These are phyloP conservation scores for Rhegmatorhina hoffmannsi DNA, from an alignment of 2,113 vertebrate species.

Conservation along the genomic window DNA sequence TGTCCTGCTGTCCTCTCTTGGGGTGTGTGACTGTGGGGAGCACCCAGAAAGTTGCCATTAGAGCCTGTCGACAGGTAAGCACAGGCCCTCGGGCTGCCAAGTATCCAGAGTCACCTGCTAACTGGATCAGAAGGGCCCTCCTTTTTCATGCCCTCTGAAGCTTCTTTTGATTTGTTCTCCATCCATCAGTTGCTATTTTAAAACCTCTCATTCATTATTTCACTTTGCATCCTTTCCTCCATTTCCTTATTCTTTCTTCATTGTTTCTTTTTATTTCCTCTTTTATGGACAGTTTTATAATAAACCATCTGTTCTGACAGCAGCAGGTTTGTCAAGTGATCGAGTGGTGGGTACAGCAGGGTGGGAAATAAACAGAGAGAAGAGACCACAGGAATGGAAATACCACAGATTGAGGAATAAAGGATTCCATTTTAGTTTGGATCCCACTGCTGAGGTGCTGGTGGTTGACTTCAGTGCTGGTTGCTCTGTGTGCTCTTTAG, in stretches of 20 bases:
- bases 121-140: conserved; percentile 44
- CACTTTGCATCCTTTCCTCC: conserved; percentile 16
- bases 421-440: background rate
- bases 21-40: conserved; percentile 66
- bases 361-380: background rate
- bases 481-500: background rate
- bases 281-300: background rate
- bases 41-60: conserved; percentile 75
- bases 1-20: conserved; percentile 62
- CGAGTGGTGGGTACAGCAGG: background rate
- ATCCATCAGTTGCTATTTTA: background rate
- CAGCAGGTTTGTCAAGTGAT: background rate
- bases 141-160: conserved; percentile 43
- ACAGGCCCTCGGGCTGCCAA: conserved; percentile 61
- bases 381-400: background rate
- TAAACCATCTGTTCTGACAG: background rate
- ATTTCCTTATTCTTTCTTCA: conserved; percentile 29
- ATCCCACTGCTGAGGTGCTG: background rate
- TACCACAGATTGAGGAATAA: background rate
- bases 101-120: conserved; percentile 36
- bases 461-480: background rate
- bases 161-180: conserved; percentile 32
- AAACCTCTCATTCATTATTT: background rate
- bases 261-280: conserved; percentile 21
- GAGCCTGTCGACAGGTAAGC: conserved; percentile 58